These are phyloP conservation scores for Ctenochaetus hawaiiensis DNA, from an alignment of 2,797 vertebrate species.

Conservation along the genomic window DNA sequence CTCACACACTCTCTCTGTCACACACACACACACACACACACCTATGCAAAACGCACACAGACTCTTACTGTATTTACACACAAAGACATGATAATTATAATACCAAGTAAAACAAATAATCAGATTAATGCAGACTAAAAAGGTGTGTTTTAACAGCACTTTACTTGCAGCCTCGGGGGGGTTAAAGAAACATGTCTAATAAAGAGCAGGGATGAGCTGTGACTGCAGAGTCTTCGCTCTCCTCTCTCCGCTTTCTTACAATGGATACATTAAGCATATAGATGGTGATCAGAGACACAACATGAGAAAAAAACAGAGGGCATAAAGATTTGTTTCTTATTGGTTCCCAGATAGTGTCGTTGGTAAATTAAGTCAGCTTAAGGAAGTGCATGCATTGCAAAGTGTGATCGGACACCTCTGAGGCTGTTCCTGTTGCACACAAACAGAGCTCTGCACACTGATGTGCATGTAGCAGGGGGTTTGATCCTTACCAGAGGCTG, in stretches of 20 bases:
- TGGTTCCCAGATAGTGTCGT: not conserved
- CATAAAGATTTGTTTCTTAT: too few relatives aligned
- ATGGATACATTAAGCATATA: too few relatives aligned
- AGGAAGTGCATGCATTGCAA: too few relatives aligned
- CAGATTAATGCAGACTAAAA: slow-evolving; percentile 45
- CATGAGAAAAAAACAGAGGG: not conserved
- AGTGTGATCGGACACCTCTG: too few relatives aligned
- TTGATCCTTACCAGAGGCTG: too few relatives aligned
- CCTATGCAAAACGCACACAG: slow-evolving; percentile 1
- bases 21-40: slow-evolving; percentile 25
- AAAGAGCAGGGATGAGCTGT: not conserved
- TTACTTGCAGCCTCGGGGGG: not conserved
- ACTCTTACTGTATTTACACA: slow-evolving; percentile 24
- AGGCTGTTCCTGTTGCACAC: too few relatives aligned
- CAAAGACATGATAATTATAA: slow-evolving; percentile 51
- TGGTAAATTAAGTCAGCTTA: too few relatives aligned
- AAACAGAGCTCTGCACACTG: too few relatives aligned
- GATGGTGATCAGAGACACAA: not conserved
- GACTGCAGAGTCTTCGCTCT: not conserved
- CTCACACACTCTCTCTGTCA: slow-evolving; percentile 23
- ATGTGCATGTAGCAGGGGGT: too few relatives aligned
- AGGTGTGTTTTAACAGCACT: slow-evolving; percentile 45
- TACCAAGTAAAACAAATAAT: slow-evolving; percentile 61
- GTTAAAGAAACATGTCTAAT: not conserved
- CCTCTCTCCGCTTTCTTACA: not conserved